phyloP scores from a whole-genome alignment of 2,888 invertebrate genomes.

The Trimorus sp. region DNA sequence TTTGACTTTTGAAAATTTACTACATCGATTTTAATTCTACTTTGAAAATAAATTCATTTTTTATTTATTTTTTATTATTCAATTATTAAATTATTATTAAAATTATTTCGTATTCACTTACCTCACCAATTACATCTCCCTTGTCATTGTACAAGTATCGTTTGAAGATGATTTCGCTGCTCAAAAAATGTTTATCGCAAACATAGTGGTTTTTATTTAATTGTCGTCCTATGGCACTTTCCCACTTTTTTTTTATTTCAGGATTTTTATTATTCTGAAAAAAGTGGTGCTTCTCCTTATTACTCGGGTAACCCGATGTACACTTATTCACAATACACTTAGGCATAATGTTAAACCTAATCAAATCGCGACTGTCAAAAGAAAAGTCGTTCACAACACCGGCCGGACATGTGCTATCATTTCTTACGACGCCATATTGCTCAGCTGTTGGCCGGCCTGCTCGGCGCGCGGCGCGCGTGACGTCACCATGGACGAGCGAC shows the following conservation, averaged over 20 bases:
- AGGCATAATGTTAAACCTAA: background rate
- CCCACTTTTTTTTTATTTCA: slow-evolving; percentile 14
- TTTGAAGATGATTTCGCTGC: background rate
- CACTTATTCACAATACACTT: slow-evolving; percentile 13
- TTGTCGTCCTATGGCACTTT: slow-evolving; percentile 1
- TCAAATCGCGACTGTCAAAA: background rate
- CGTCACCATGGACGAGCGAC: background rate
- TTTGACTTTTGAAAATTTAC: too few relatives aligned
- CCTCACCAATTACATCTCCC: slow-evolving; percentile 5
- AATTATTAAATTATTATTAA: too few relatives aligned
- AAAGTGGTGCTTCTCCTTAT: slow-evolving; percentile 17
- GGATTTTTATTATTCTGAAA: slow-evolving; percentile 13
- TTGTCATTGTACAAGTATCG: background rate
- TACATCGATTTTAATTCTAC: too few relatives aligned
- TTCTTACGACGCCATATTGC: background rate
- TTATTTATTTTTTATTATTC: too few relatives aligned
- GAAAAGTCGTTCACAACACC: background rate
- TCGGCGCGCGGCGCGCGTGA: background rate
- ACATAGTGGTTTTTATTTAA: slow-evolving; percentile 17
- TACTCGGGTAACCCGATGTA: slow-evolving; percentile 20
- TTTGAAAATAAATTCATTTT: background rate
- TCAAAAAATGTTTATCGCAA: slow-evolving; percentile 19
- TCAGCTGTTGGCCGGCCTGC: background rate
- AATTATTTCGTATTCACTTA: slow-evolving; percentile 4
- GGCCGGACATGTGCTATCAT: background rate